phyloP scores from a whole-genome alignment of 1,140 invertebrate genomes.

The Papilio dardanus region DNA sequence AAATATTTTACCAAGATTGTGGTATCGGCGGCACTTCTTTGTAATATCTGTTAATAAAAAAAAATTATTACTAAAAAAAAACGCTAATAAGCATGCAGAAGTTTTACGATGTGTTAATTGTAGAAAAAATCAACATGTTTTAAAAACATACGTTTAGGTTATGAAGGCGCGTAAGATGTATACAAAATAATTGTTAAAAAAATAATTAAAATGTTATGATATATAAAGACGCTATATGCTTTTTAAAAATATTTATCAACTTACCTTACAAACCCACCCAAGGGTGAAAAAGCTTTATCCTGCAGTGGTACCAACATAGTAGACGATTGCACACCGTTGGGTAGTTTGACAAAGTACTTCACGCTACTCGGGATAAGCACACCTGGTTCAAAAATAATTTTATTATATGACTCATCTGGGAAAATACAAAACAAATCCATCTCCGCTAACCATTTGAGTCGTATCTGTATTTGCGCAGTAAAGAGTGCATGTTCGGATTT shows the following conservation, averaged over 20 bases:
- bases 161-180: too few species aligned
- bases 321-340: constrained; percentile 52
- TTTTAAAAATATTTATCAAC: too few species aligned
- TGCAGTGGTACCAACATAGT: constrained; percentile 66
- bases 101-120: too few species aligned
- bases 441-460: constrained; percentile 63
- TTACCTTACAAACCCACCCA: constrained; percentile 75
- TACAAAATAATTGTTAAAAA: too few species aligned
- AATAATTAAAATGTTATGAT: too few species aligned
- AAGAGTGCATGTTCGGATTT: constrained; percentile 64
- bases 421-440: neutral
- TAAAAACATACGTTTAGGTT: too few species aligned
- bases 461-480: constrained; percentile 72
- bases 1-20: constrained; percentile 55
- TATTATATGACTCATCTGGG: neutral
- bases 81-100: constrained; percentile 1
- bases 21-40: constrained; percentile 75
- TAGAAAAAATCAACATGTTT: too few species aligned
- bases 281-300: constrained; percentile 68
- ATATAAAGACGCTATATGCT: too few species aligned
- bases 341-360: constrained; percentile 71
- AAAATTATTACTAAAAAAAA: neutral
- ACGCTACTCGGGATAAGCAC: constrained; percentile 72
- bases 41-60: constrained; percentile 60
- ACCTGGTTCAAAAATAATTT: constrained; percentile 51